phyloP scores from a whole-genome alignment of 2,797 vertebrate genomes.

The Sebastes cheni region DNA sequence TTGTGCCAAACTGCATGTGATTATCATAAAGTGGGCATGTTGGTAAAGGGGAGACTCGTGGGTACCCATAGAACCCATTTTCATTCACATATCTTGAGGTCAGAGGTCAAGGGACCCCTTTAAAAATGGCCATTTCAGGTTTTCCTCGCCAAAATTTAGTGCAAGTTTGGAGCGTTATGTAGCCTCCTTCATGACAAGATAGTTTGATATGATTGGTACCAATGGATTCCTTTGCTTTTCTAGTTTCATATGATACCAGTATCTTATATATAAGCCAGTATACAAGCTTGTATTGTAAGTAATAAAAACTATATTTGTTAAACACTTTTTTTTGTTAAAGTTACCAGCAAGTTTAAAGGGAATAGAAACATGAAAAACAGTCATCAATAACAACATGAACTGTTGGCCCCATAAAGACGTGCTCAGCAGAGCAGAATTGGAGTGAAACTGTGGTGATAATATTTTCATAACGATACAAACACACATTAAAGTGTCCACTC shows the following conservation, averaged over 20 bases:
- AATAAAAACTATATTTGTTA: not conserved
- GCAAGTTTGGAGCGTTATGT: too few relatives aligned
- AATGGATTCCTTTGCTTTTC: too few relatives aligned
- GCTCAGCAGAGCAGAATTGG: conserved; percentile 18
- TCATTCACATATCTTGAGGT: too few relatives aligned
- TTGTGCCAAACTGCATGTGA: too few relatives aligned
- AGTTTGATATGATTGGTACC: too few relatives aligned
- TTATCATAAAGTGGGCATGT: too few relatives aligned
- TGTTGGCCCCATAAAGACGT: not conserved
- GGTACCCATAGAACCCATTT: too few relatives aligned
- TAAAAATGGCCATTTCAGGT: too few relatives aligned
- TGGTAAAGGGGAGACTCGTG: fast-evolving
- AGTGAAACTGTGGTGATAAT: not conserved
- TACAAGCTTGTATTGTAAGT: not conserved
- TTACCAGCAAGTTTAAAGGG: not conserved
- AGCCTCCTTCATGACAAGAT: too few relatives aligned
- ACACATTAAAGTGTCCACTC: conserved; percentile 41
- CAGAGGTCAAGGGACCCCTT: too few relatives aligned
- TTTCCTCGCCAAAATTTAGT: too few relatives aligned
- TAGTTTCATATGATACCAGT: too few relatives aligned
- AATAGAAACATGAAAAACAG: not conserved
- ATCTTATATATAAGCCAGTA: not conserved
- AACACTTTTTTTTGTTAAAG: not conserved
- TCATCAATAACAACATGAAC: not conserved
- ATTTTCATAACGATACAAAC: conserved; percentile 27